Percentiles rank a stretch among this genome's conserved stretches.
phyloP scores from a whole-genome alignment of 30 jellyfish, hydroid and myxozoan species.

The Aurelia sp. region DNA sequence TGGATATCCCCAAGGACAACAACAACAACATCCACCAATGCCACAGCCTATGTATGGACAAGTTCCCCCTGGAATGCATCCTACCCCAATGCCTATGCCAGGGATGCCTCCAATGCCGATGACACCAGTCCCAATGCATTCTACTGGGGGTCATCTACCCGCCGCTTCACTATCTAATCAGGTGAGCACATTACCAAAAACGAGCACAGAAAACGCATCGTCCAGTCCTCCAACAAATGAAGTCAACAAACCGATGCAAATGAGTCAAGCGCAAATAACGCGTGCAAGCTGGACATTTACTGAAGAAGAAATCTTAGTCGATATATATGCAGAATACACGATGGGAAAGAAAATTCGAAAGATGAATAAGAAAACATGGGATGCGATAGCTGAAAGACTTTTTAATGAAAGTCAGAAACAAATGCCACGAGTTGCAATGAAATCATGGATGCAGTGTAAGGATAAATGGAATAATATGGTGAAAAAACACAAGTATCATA shows the following conservation, averaged over 20 bases:
- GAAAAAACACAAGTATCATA: conserved; percentile 41
- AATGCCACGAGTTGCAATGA: conserved; percentile 44
- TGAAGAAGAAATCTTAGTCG: conserved; percentile 50
- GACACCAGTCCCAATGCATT: not conserved
- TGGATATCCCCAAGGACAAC: conserved; percentile 35
- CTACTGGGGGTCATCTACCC: too few species aligned
- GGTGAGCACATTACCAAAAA: not conserved
- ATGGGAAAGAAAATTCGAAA: conserved; percentile 36
- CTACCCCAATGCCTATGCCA: conserved; percentile 57
- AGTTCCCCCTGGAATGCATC: conserved; percentile 43
- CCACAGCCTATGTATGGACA: conserved; percentile 57
- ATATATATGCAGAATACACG: conserved; percentile 42
- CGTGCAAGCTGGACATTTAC: conserved; percentile 57
- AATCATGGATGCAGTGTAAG: conserved; percentile 70
- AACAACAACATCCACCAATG: conserved; percentile 40
- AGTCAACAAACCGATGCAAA: not conserved
- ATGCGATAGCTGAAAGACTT: conserved; percentile 26
- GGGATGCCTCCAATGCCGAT: conserved; percentile 60
- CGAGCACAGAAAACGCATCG: not conserved
- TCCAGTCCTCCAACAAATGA: not conserved
- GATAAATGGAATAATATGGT: conserved; percentile 69
- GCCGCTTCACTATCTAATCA: too few species aligned
- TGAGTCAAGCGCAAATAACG: conserved; percentile 27
- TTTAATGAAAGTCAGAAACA: conserved; percentile 31
- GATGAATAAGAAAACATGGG: conserved; percentile 55